Evolutionary conservation across 2,797 vertebrate species (phyloP).

Genomic region (Melanotaenia maccullochi): DNA sequence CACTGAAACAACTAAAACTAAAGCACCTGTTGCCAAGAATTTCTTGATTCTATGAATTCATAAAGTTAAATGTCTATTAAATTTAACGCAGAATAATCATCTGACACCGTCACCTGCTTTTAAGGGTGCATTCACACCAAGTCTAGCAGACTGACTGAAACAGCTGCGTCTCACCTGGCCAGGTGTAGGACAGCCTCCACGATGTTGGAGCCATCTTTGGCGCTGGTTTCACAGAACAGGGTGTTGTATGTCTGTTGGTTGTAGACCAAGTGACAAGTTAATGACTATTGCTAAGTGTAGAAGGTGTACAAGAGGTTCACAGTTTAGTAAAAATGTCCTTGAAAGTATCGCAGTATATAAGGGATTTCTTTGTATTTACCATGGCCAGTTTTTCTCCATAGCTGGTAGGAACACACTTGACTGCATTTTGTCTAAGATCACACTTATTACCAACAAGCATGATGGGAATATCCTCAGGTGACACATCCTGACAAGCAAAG

Average conservation of each 20-base stretch:
- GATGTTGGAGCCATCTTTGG: conserved; percentile 94
- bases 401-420: conserved; percentile 85
- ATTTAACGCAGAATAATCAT: background rate
- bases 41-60: background rate
- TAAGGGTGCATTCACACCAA: too few species aligned
- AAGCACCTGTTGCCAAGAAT: background rate
- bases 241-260: conserved; percentile 78
- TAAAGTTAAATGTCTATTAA: conserved; percentile 2
- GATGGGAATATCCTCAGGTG: conserved; percentile 89
- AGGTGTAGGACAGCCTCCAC: conserved; percentile 96
- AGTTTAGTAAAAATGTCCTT: background rate
- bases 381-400: conserved; percentile 96
- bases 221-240: conserved; percentile 83
- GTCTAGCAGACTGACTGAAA: too few species aligned
- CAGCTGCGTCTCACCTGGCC: conserved; percentile 86
- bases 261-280: conserved; percentile 4
- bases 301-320: background rate
- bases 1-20: background rate
- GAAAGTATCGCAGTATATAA: background rate
- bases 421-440: conserved; percentile 86
- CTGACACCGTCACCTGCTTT: background rate
- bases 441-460: conserved; percentile 98
- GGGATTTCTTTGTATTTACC: conserved; percentile 79
- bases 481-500: conserved; percentile 84
- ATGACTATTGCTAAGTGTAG: background rate